Percentiles rank a stretch among this genome's conserved stretches.
Evolutionary conservation across 2,888 invertebrate genomes (phyloP).

Genomic region (Argynnis bischoffii): DNA sequence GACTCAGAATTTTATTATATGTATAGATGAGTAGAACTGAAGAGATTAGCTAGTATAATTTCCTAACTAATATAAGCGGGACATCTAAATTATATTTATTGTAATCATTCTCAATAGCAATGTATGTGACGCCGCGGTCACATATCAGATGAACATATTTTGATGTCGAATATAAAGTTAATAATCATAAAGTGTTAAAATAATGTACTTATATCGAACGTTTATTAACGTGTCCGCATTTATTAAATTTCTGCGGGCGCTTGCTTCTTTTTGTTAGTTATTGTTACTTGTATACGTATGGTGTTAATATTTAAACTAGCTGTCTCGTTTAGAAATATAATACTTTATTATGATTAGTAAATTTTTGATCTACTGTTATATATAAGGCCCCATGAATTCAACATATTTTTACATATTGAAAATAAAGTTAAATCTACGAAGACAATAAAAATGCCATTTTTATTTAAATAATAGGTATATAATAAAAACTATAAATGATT

Average conservation of each 20-base stretch:
- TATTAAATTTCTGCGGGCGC: conserved; percentile 36
- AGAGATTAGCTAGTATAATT: conserved; percentile 1
- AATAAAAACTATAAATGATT: too few relatives aligned
- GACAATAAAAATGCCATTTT: too few relatives aligned
- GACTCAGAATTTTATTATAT: too few relatives aligned
- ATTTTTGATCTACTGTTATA: too few relatives aligned
- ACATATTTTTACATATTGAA: too few relatives aligned
- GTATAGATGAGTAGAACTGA: background rate
- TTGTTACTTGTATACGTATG: conserved; percentile 4
- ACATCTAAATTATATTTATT: conserved; percentile 33
- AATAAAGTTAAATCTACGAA: too few relatives aligned
- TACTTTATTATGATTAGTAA: too few relatives aligned
- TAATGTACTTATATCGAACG: conserved; percentile 32
- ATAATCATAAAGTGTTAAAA: conserved; percentile 42
- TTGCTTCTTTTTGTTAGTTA: conserved; percentile 13
- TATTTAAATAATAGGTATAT: too few relatives aligned
- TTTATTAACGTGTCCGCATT: conserved; percentile 35
- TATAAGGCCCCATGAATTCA: too few relatives aligned
- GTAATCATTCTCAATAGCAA: conserved; percentile 31
- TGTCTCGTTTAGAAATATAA: too few relatives aligned
- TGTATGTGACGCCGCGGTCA: conserved; percentile 27
- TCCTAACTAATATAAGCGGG: conserved; percentile 21
- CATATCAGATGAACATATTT: conserved; percentile 36
- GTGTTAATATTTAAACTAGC: conserved; percentile 6
- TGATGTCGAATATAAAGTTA: conserved; percentile 33